These are phyloP conservation scores for Columbina picui DNA, from an alignment of 2,113 vertebrate genomes.

Conservation along the genomic window DNA sequence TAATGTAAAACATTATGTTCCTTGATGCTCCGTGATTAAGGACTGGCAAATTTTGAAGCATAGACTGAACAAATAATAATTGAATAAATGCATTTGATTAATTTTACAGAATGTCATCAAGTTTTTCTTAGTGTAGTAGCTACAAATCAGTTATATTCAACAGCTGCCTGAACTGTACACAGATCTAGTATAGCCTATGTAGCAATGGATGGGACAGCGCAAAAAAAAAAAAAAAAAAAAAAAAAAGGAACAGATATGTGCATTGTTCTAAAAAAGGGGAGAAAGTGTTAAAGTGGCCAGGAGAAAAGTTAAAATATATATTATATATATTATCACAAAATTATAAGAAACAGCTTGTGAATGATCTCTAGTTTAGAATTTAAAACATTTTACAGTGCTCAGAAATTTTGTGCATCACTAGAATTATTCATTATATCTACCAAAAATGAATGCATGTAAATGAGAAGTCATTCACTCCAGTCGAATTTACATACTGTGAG, in stretches of 20 bases:
- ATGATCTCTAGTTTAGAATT: not conserved
- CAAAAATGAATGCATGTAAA: not conserved
- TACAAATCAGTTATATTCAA: not conserved
- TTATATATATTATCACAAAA: not conserved
- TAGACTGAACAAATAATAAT: not conserved
- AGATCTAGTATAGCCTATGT: not conserved
- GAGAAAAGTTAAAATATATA: not conserved
- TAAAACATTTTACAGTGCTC: not conserved
- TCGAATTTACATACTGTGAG: not conserved
- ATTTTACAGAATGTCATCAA: not conserved
- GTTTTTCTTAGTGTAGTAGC: not conserved
- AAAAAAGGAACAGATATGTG: not conserved
- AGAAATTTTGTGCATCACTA: not conserved
- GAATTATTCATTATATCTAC: not conserved
- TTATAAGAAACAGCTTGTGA: not conserved
- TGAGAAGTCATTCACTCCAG: not conserved
- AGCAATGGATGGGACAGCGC: not conserved
- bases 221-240: not conserved
- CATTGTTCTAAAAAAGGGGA: not conserved
- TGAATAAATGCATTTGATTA: not conserved
- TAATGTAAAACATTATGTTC: not conserved
- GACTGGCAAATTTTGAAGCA: not conserved
- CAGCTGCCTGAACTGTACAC: not conserved
- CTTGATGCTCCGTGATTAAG: not conserved
- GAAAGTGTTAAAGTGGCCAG: not conserved